phyloP scores from a whole-genome alignment of 2,797 vertebrate genomes.

The Sebastes matsubarae region DNA sequence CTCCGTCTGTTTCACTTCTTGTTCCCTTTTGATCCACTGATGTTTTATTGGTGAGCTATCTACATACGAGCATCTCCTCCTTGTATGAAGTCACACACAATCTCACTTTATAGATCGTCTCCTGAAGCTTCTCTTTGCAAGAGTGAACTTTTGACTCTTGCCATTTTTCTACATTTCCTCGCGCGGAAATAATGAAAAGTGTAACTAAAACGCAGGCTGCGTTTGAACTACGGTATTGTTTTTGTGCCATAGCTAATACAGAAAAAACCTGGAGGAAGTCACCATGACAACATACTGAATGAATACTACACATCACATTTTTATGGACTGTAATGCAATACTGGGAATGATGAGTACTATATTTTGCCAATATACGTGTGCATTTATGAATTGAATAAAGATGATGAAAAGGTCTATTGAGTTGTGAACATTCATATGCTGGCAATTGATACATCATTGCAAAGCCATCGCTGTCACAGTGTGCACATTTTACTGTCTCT shows the following conservation, averaged over 20 bases:
- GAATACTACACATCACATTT: neutral
- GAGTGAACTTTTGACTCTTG: neutral
- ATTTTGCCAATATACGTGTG: neutral
- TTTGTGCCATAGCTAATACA: neutral
- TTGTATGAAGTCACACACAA: neutral
- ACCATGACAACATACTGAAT: constrained; percentile 10
- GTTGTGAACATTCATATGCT: neutral
- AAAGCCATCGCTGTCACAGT: neutral
- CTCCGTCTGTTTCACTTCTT: constrained; percentile 2
- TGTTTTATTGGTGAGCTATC: constrained; percentile 13
- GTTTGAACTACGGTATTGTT: neutral
- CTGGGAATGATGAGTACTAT: neutral
- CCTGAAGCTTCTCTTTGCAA: neutral
- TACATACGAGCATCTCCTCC: neutral
- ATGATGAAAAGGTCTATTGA: neutral
- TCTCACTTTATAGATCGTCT: neutral
- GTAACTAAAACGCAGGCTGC: neutral
- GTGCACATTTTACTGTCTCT: neutral
- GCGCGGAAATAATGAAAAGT: neutral
- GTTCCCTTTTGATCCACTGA: constrained; percentile 18
- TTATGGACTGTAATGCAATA: neutral
- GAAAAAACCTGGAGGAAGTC: neutral
- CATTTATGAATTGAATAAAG: constrained; percentile 10
- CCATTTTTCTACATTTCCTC: neutral
- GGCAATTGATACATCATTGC: neutral